Evolutionary conservation across 1,140 invertebrate genomes (phyloP).

Genomic region (Latrodectus geometricus): DNA sequence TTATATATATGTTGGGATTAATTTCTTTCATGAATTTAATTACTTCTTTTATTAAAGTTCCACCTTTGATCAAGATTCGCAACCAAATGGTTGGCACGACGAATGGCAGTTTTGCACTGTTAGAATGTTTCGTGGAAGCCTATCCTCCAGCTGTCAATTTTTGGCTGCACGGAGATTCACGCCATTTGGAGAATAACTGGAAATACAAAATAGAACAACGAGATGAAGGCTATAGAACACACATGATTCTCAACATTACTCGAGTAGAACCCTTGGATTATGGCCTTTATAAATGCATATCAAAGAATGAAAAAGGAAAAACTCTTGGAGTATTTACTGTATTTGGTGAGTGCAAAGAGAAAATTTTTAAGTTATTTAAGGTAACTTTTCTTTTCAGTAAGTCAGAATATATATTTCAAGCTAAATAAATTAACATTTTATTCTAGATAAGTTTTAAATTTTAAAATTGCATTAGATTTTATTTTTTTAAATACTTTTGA

Average conservation of each 20-base stretch:
- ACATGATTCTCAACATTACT: conserved; percentile 81
- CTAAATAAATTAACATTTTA: too few relatives aligned
- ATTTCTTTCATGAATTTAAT: too few relatives aligned
- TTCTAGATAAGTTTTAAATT: too few relatives aligned
- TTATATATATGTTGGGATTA: too few relatives aligned
- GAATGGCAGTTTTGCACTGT: conserved; percentile 77
- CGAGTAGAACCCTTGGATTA: conserved; percentile 76
- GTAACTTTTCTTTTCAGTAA: too few relatives aligned
- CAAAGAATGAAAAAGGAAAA: conserved; percentile 82
- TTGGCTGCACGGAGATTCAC: conserved; percentile 85
- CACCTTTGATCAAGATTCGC: conserved; percentile 81
- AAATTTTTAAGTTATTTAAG: too few relatives aligned
- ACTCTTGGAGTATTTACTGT: conserved; percentile 82
- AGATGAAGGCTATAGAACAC: conserved; percentile 47
- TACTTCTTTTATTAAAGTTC: conserved; percentile 73
- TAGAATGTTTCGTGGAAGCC: conserved; percentile 90
- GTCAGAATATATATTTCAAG: too few relatives aligned
- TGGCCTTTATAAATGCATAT: conserved; percentile 83
- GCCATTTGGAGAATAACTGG: conserved; percentile 75
- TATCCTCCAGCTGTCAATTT: conserved; percentile 86
- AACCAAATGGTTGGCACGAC: conserved; percentile 79
- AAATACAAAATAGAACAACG: conserved; percentile 62
- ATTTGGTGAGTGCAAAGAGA: conserved; percentile 74
- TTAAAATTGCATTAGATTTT: too few relatives aligned
- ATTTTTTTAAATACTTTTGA: too few relatives aligned